A percentile compares a stretch with the other conserved stretches of the same genome.
Evolutionary conservation across 2,113 vertebrate genomes (phyloP).

Genomic region (Bungarus multicinctus): DNA sequence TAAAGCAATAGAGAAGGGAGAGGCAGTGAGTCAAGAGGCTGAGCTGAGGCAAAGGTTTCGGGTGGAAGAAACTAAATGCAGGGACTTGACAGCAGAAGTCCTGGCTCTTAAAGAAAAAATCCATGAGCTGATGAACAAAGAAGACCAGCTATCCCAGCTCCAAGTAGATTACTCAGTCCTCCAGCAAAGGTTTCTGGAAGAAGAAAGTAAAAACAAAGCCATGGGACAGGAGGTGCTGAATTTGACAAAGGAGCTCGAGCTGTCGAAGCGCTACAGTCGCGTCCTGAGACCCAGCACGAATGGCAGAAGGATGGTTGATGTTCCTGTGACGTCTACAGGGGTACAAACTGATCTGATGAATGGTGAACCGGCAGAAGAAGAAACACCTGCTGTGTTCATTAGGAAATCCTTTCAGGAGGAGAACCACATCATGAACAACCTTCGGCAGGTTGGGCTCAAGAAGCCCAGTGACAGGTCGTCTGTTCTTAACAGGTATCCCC

Average conservation of each 20-base stretch:
- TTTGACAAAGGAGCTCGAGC: slow-evolving; percentile 85
- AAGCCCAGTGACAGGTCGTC: slow-evolving; percentile 78
- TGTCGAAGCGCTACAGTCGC: slow-evolving; percentile 85
- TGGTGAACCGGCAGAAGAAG: slow-evolving; percentile 77
- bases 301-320: slow-evolving; percentile 84
- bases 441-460: slow-evolving; percentile 84
- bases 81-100: slow-evolving; percentile 85
- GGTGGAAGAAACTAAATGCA: slow-evolving; percentile 83
- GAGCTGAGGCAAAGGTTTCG: slow-evolving; percentile 83
- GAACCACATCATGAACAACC: slow-evolving; percentile 93
- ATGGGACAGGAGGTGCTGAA: slow-evolving; percentile 82
- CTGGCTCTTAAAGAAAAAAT: slow-evolving; percentile 95
- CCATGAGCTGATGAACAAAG: slow-evolving; percentile 95
- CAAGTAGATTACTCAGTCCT: slow-evolving; percentile 87
- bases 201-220: slow-evolving; percentile 83
- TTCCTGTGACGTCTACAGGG: slow-evolving; percentile 82
- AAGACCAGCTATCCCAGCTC: slow-evolving; percentile 93
- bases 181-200: slow-evolving; percentile 84
- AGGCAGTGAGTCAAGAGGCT: slow-evolving; percentile 81
- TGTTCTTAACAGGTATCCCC: slow-evolving; percentile 87
- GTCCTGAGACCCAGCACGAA: slow-evolving; percentile 85
- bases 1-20: slow-evolving; percentile 90
- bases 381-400: slow-evolving; percentile 90
- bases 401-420: slow-evolving; percentile 92
- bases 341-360: slow-evolving; percentile 83